Evolutionary conservation across 2,888 invertebrate genomes (phyloP).

Genomic region (Diaprepes abbreviatus): DNA sequence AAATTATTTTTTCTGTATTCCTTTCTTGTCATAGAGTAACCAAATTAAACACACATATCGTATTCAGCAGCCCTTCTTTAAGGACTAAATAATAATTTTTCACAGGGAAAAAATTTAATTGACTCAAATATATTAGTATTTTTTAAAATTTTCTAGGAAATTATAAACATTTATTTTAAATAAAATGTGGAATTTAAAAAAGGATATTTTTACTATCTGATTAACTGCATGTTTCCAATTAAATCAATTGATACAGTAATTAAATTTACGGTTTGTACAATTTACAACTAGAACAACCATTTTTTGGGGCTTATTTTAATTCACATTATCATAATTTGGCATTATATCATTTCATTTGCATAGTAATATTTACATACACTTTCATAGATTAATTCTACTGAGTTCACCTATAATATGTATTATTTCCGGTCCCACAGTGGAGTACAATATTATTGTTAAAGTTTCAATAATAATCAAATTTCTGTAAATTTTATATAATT

Average conservation of each 20-base stretch:
- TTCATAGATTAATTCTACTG: not conserved
- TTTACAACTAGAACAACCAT: not conserved
- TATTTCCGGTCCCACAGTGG: constrained; percentile 2
- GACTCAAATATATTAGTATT: too few species aligned
- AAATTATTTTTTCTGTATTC: too few species aligned
- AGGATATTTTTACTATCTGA: not conserved
- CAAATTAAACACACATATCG: too few species aligned
- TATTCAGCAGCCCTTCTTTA: too few species aligned
- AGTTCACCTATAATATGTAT: not conserved
- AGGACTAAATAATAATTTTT: too few species aligned
- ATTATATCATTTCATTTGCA: not conserved
- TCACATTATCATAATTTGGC: not conserved
- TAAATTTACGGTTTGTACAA: not conserved
- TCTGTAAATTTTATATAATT: too few species aligned
- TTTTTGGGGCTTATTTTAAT: not conserved
- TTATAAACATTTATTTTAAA: too few species aligned
- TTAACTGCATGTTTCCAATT: not conserved
- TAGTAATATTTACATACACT: not conserved
- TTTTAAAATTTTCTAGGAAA: too few species aligned
- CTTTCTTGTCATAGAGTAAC: too few species aligned
- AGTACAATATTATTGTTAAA: too few species aligned
- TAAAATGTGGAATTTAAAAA: not conserved
- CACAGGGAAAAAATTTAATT: too few species aligned
- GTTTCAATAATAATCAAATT: too few species aligned
- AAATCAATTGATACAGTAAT: not conserved